These are phyloP conservation scores for Ephydatia muelleri DNA, from an alignment of 37 sponge, comb jelly and placozoan genomes.

Conservation along the genomic window DNA sequence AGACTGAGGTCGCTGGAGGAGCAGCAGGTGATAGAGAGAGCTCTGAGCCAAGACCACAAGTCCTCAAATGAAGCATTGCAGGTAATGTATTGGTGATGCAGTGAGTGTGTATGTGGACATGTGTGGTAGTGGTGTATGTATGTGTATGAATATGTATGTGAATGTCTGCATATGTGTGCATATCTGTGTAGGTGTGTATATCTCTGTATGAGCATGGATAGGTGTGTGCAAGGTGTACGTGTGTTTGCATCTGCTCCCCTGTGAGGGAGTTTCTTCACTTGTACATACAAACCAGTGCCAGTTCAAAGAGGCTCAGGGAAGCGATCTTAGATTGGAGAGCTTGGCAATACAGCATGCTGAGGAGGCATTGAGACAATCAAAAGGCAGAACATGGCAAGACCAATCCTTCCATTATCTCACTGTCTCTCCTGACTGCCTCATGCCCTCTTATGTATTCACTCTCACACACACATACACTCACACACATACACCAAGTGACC, in stretches of 20 bases:
- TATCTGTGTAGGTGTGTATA: too few relatives aligned
- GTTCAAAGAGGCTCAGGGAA: neutral
- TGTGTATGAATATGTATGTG: too few relatives aligned
- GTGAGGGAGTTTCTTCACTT: too few relatives aligned
- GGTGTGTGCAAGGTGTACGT: too few relatives aligned
- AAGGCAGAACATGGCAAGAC: neutral
- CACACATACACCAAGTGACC: neutral
- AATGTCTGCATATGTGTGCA: too few relatives aligned
- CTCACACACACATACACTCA: neutral
- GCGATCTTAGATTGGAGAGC: neutral
- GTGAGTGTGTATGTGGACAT: neutral
- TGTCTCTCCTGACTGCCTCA: neutral
- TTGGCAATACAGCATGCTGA: neutral
- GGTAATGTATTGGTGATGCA: neutral
- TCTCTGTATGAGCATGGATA: too few relatives aligned
- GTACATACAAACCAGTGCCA: neutral
- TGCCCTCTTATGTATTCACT: neutral
- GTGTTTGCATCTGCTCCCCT: too few relatives aligned
- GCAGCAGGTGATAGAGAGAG: neutral
- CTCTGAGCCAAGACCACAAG: constrained; percentile 1
- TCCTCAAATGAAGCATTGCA: neutral
- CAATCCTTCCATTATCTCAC: neutral
- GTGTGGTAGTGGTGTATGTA: too few relatives aligned
- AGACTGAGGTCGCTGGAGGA: neutral
- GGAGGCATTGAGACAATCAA: neutral